Base-by-base conservation (phyloP, 2,797 vertebrate species). In the Lophotriccus pileatus region DNA sequence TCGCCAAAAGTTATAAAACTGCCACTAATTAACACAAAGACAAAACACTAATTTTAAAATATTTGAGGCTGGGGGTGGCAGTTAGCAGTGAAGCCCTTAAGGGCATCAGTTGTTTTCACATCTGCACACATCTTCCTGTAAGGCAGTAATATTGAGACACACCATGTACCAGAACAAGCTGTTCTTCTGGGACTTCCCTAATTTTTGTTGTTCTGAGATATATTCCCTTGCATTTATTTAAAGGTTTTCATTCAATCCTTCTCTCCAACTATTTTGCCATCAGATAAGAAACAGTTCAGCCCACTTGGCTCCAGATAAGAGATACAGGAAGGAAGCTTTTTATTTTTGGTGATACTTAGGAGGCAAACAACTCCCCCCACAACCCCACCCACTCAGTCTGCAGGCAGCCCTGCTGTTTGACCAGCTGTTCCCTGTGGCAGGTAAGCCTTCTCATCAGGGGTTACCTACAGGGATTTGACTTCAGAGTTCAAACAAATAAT, bases 151-250 rank as follows among this genome's bases (percentile, higher is more conserved):
- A 50, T 8, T 94, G 85, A 90, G 87, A 81, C 95, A 96, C 9
- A 9, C 25, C 37, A 62, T 7, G 39, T 73, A 90, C 66, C 46
- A 67, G 69, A 75, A 96, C 93, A 84, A 84, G 60, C 53, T 94
- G 85, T 75, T 91, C 76, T 74, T 68, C 58, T 58, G 27, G 17
- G 43, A 70, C 86, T 97, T 94, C 73, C 75, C 49, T 34, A 55
- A 47, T 76, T 93, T 34, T 19, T 66, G 46, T 85, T 88, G 28
- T 39, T 90, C 27, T 63, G 34, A 68, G 15, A 25, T 68, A 19
- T 25, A 59, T 70, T 91, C 52, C 15, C 34, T 72, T 78, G 56
- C 11, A 55, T 69, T 89, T 80, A 12, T 46, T 55, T 86, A 47
- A 53, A 69, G 21, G 25, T 46, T 41, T 67, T 76, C 37, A 36